Evolutionary conservation across 2,797 vertebrate genomes (phyloP).

Genomic region (Oryzias dopingdopingensis): DNA sequence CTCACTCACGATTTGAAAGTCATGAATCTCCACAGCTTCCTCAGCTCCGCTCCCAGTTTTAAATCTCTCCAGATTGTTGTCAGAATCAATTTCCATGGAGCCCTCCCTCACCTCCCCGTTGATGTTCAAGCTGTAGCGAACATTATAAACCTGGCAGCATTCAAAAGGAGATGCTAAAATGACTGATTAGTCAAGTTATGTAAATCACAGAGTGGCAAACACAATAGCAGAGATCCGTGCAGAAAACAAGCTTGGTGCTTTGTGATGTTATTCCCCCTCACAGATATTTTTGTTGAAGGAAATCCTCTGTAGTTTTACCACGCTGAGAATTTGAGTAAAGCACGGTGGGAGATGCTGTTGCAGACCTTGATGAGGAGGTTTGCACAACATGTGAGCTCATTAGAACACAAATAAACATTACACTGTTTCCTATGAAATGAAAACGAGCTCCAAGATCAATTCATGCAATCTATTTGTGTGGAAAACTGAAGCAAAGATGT

Average conservation of each 20-base stretch:
- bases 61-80: conserved; percentile 90
- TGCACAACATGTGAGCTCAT: conserved; percentile 62
- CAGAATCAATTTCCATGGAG: conserved; percentile 91
- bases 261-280: conserved; percentile 19
- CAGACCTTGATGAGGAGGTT: conserved; percentile 50
- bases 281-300: conserved; percentile 25
- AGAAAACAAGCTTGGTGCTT: conserved; percentile 26
- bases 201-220: conserved; percentile 39
- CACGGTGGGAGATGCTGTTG: conserved; percentile 40
- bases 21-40: conserved; percentile 89
- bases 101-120: conserved; percentile 89
- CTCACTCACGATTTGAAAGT: conserved; percentile 91
- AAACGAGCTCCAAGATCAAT: conserved; percentile 15
- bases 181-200: conserved; percentile 60
- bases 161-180: conserved; percentile 45
- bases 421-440: conserved; percentile 27
- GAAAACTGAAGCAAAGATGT: conserved; percentile 24
- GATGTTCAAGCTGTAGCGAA: conserved; percentile 91
- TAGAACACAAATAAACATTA: conserved; percentile 53
- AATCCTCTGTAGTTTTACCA: conserved; percentile 42
- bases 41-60: conserved; percentile 84
- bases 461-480: conserved; percentile 10
- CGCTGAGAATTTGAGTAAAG: conserved; percentile 47
- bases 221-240: conserved; percentile 13
- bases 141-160: conserved; percentile 85